Percentiles rank a stretch among this genome's conserved stretches.
phyloP scores from a whole-genome alignment of 2,888 invertebrate genomes.

The Plebejus melissa region DNA sequence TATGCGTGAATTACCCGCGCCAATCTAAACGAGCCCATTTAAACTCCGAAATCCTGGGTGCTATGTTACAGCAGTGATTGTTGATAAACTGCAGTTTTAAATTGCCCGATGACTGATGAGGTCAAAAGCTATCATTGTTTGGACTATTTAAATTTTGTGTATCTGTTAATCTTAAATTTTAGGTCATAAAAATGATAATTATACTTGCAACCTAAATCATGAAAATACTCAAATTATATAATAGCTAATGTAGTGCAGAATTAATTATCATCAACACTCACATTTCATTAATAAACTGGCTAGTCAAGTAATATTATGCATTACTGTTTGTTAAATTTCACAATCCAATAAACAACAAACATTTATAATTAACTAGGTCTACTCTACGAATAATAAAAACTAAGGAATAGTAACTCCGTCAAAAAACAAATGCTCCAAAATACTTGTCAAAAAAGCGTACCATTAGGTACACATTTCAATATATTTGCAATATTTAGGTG shows the following conservation, averaged over 20 bases:
- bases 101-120: neutral
- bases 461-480: too few species aligned
- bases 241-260: neutral
- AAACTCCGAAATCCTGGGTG: neutral
- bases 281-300: neutral
- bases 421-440: too few species aligned
- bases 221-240: neutral
- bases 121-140: neutral
- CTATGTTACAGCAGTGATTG: neutral
- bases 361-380: neutral
- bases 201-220: neutral
- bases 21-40: constrained; percentile 33
- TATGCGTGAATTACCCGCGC: constrained; percentile 41
- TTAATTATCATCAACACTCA: neutral
- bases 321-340: neutral
- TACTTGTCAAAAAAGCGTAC: too few species aligned
- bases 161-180: neutral
- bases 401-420: neutral
- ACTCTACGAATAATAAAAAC: neutral
- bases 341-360: neutral
- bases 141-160: neutral
- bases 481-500: too few species aligned
- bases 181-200: neutral
- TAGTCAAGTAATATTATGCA: constrained; percentile 1
- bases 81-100: neutral